Evolutionary conservation across 2,113 vertebrate species (phyloP), one percentile per base, ranked within the genome.

Genomic region (Salvelinus fontinalis): DNA sequence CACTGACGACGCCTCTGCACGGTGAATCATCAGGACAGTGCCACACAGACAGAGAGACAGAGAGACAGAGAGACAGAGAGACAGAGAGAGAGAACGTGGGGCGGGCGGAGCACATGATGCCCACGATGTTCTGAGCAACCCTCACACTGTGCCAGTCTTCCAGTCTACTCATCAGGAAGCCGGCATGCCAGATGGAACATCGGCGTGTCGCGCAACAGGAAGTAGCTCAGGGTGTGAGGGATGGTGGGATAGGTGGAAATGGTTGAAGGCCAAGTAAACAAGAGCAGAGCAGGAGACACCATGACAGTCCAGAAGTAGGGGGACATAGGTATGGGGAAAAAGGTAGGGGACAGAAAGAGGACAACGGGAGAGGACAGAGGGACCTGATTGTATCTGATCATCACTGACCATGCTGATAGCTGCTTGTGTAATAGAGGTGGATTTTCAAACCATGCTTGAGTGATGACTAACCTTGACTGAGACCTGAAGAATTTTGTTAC

Each of bases 121-220:
- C 18, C 66, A 20, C 18, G 0, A 31, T 8, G 26, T 14, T 65
- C 26, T 62, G 68, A 76, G 75, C 79, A 80, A 59, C 68, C 26
- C 5, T 54, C 51, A 54, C 31, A 72, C 49, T 44, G 18, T 75
- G 69, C 59, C 69, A 66, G 73, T 70, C 79, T 73, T 70, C 54
- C 78, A 73, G 75, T 71, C 48, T 48, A 65, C 86, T 24, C 84
- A 39, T 81, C 27, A 20, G 75, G 86, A 65, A 59, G 76, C 71
- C 65, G 8, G 49, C 62, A 54, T 72, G 75, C 78, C 91, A 92
- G 89, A 91, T 92, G 87, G 88, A 76, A 67, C 49, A 31, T 70
- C 71, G 68, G 83, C 71, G 48, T 71, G 73, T 67, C 39, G 70
- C 84, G 51, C 68, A 51, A 70, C 79, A 75, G 81, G 84, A 79